Evolutionary conservation across 2,797 vertebrate genomes (phyloP), one percentile per base, ranked within the genome.

Genomic region (Channa striata): DNA sequence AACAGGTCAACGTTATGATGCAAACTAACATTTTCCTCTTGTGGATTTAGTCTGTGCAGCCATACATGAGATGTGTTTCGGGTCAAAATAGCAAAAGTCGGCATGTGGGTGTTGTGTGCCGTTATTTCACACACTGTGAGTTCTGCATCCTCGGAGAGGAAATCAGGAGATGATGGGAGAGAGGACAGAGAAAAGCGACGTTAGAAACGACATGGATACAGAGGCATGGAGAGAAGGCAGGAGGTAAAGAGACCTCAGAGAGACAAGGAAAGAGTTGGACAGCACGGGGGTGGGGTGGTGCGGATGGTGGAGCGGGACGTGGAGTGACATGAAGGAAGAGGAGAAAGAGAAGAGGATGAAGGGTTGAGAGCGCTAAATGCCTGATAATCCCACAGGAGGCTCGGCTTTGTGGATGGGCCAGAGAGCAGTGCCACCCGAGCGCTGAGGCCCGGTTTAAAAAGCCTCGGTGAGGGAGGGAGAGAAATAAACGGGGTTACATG

Each of bases 351-450:
- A 51, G 36, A 23, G 30, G 33, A 11, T 14, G 8, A 33, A 43
- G 23, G 59, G 30, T 11, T 25, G 59, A 68, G 0, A 52, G 20
- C 54, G 40, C 68, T 52, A 66, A 64, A 78, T 59, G 72, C 49
- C 37, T 33, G 46, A 40, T 83, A 59, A 60, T 78, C 68, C 64
- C 62, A 80, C 69, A 42, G 63, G 67, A 68, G 20, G 60, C 63
- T 68, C 65, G 50, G 81, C 53, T 79, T 59, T 44, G 57, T 25
- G 51, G 52, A 20, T 14, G 3, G 5, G 51, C 72, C 25, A 49
- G 56, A 53, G 50, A 65, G 48, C 23, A 58, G 68, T 77, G 68
- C 70, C 53, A 63, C 8, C n/a, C n/a, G 6, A 50, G 68, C 54
- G 54, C 53, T 8, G 19, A 62, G 51, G 19, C 56, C 44, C 44